phyloP scores from a whole-genome alignment of 2,888 invertebrate genomes.

The Campopleginae sp. region DNA sequence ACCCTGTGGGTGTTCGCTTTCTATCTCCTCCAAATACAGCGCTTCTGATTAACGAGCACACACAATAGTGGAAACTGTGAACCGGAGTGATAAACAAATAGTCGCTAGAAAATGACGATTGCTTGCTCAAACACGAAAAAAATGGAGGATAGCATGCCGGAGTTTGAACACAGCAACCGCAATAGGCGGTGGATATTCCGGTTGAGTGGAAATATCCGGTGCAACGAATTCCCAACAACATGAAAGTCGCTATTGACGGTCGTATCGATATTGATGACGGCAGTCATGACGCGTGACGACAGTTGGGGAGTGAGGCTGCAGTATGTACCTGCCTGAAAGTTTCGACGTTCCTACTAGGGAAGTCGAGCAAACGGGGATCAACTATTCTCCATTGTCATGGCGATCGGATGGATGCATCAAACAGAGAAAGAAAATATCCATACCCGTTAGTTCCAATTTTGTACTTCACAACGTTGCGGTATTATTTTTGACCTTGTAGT shows the following conservation, averaged over 20 bases:
- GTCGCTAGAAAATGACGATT: not conserved
- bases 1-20: not conserved
- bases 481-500: slow-evolving; percentile 32
- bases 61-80: not conserved
- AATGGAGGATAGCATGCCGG: slow-evolving; percentile 12
- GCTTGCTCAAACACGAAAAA: not conserved
- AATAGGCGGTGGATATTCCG: slow-evolving; percentile 5
- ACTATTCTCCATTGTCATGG: slow-evolving; percentile 17
- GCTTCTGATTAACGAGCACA: not conserved
- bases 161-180: slow-evolving; percentile 19
- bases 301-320: not conserved
- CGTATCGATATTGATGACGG: slow-evolving; percentile 39
- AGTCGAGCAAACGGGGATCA: slow-evolving; percentile 10
- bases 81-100: not conserved
- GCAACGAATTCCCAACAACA: slow-evolving; percentile 50
- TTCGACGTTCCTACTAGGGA: not conserved
- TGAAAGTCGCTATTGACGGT: slow-evolving; percentile 68
- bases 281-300: slow-evolving; percentile 4
- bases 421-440: slow-evolving; percentile 30
- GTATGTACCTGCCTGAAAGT: not conserved
- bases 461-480: slow-evolving; percentile 16
- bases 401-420: slow-evolving; percentile 33
- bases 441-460: slow-evolving; percentile 21
- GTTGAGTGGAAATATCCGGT: slow-evolving; percentile 40
- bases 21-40: not conserved